Conservation (phyloP, 2,888 invertebrate species). For the Sclerodermus sp. region DNA sequence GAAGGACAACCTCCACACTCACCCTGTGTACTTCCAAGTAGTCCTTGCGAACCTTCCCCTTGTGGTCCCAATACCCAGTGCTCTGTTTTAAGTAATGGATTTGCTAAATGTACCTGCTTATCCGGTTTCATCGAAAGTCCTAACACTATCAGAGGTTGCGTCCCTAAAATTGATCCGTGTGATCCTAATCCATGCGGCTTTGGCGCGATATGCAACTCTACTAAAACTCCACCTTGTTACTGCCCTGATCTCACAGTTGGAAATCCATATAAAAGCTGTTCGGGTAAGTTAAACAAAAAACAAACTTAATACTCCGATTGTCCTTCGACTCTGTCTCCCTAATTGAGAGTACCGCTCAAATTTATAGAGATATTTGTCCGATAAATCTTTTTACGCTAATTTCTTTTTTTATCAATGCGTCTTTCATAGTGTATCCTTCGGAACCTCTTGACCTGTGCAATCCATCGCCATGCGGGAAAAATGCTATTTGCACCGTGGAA, state of each 20-base stretch:
- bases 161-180: conserved; percentile 78
- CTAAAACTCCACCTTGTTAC: conserved; percentile 77
- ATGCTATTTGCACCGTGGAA: conserved; percentile 74
- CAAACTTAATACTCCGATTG: conserved; percentile 60
- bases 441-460: conserved; percentile 67
- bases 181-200: conserved; percentile 80
- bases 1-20: conserved; percentile 80
- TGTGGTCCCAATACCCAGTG: conserved; percentile 90
- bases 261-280: conserved; percentile 80
- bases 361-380: too few relatives aligned
- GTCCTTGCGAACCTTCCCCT: conserved; percentile 82
- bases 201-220: conserved; percentile 79
- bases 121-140: conserved; percentile 83
- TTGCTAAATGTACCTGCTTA: conserved; percentile 85
- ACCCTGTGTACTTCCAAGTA: conserved; percentile 71
- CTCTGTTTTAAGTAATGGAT: conserved; percentile 73
- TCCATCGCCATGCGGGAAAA: conserved; percentile 82
- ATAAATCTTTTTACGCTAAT: conserved; percentile 57
- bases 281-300: conserved; percentile 48
- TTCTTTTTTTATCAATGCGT: conserved; percentile 58
- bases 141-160: conserved; percentile 83
- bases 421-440: conserved; percentile 18
- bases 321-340: conserved; percentile 64
- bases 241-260: conserved; percentile 82
- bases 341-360: conserved; percentile 39